These are phyloP conservation scores for Maccullochella peelii DNA, from an alignment of 2,113 vertebrate genomes.

Conservation along the genomic window DNA sequence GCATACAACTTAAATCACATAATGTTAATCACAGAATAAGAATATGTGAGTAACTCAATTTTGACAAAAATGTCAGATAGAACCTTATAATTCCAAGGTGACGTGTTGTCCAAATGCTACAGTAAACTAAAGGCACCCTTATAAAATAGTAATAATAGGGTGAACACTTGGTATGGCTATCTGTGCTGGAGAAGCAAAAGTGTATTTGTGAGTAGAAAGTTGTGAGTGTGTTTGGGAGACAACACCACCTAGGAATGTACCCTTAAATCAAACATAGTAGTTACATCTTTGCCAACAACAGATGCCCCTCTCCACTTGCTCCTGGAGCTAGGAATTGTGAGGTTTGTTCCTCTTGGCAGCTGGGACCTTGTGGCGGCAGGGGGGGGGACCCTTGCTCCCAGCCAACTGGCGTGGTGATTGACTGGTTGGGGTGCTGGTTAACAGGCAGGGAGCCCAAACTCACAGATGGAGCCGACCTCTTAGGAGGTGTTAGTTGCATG, in stretches of 20 bases:
- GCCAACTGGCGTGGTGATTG: conserved; percentile 25
- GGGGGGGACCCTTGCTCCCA: background rate
- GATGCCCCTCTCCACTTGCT: conserved; percentile 16
- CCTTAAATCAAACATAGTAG: background rate
- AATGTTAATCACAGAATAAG: too few relatives aligned
- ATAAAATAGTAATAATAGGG: background rate
- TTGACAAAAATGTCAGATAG: too few relatives aligned
- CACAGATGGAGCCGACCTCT: conserved; percentile 35
- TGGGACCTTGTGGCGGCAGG: conserved; percentile 15
- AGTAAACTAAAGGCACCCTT: background rate
- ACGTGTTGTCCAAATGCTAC: background rate
- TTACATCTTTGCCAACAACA: background rate
- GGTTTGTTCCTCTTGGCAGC: conserved; percentile 36
- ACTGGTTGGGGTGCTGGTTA: conserved; percentile 20
- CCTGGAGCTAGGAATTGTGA: background rate
- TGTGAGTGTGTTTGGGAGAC: background rate
- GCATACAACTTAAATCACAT: too few relatives aligned
- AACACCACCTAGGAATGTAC: background rate
- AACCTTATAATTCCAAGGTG: too few relatives aligned
- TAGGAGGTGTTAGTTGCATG: background rate
- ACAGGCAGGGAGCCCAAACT: conserved; percentile 38
- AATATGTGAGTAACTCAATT: too few relatives aligned
- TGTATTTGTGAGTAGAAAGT: background rate
- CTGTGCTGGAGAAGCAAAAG: background rate
- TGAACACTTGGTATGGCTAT: background rate